These are phyloP conservation scores for Anolis apletophallus DNA, from an alignment of 2,797 vertebrate genomes.

Conservation along the genomic window DNA sequence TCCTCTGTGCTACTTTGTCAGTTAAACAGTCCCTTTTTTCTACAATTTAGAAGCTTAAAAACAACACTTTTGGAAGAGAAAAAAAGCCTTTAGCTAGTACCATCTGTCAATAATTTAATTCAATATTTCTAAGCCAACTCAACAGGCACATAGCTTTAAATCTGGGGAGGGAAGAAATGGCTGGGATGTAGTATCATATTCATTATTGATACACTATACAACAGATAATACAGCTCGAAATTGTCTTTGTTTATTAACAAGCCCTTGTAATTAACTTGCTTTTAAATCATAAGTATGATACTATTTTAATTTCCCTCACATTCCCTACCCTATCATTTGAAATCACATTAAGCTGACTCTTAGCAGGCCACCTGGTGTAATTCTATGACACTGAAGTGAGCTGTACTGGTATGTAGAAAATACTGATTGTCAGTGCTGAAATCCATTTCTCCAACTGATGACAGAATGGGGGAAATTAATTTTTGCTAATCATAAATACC, in stretches of 20 bases:
- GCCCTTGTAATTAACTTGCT: slow-evolving; percentile 86
- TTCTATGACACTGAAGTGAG: slow-evolving; percentile 84
- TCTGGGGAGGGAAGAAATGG: slow-evolving; percentile 49
- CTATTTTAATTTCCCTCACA: slow-evolving; percentile 87
- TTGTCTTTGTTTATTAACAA: slow-evolving; percentile 88
- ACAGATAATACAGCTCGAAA: slow-evolving; percentile 80
- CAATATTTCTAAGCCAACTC: slow-evolving; percentile 76
- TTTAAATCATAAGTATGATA: slow-evolving; percentile 89
- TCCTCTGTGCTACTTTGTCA: slow-evolving; percentile 64
- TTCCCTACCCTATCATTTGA: slow-evolving; percentile 87
- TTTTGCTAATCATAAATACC: slow-evolving; percentile 85
- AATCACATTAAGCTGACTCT: slow-evolving; percentile 87
- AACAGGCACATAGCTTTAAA: slow-evolving; percentile 76
- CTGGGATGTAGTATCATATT: slow-evolving; percentile 72
- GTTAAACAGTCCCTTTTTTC: slow-evolving; percentile 64
- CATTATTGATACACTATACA: slow-evolving; percentile 77
- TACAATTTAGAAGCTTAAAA: slow-evolving; percentile 64
- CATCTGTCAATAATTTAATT: slow-evolving; percentile 78
- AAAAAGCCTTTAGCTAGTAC: slow-evolving; percentile 74
- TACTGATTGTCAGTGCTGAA: slow-evolving; percentile 80
- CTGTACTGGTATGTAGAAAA: slow-evolving; percentile 78
- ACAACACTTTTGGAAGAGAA: slow-evolving; percentile 70
- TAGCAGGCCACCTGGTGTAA: slow-evolving; percentile 87
- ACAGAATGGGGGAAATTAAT: slow-evolving; percentile 83
- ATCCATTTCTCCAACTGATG: slow-evolving; percentile 81